These are phyloP conservation scores for Acanthopagrus latus DNA, from an alignment of 2,797 vertebrate genomes.

Conservation along the genomic window DNA sequence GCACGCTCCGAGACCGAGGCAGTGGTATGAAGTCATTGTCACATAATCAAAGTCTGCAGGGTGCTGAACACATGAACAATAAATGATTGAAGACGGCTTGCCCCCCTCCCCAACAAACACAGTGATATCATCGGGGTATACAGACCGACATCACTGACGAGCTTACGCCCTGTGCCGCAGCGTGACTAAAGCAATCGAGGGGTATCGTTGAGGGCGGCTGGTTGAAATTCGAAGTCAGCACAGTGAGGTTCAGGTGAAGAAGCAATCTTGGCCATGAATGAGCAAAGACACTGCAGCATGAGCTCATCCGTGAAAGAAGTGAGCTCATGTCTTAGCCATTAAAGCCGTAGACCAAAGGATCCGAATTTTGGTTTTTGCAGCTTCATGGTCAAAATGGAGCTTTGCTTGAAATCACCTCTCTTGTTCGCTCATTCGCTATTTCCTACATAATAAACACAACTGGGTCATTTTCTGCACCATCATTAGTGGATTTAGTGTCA, in stretches of 20 bases:
- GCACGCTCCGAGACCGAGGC: conserved; percentile 12
- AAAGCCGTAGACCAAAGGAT: conserved; percentile 29
- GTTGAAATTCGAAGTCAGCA: conserved; percentile 18
- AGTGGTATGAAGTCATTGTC: conserved; percentile 55
- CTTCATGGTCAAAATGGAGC: background rate
- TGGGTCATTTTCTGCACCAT: background rate
- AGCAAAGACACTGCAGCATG: conserved; percentile 72
- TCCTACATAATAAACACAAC: background rate
- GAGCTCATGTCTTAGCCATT: conserved; percentile 63
- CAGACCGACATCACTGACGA: conserved; percentile 40
- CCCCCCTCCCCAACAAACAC: conserved; percentile 26
- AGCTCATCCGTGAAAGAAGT: conserved; percentile 67
- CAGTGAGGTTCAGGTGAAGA: conserved; percentile 31
- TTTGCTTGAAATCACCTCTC: background rate
- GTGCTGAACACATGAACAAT: conserved; percentile 45
- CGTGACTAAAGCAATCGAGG: conserved; percentile 25
- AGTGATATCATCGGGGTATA: conserved; percentile 52
- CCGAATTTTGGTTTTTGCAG: background rate
- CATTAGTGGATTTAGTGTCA: background rate
- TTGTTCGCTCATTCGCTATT: background rate
- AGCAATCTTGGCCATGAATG: conserved; percentile 31
- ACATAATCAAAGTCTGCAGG: conserved; percentile 54
- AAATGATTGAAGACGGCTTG: conserved; percentile 51
- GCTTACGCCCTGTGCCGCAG: conserved; percentile 29
- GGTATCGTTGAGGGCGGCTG: conserved; percentile 2